Conservation (phyloP, 2,113 vertebrate species). For the Python bivittatus region DNA sequence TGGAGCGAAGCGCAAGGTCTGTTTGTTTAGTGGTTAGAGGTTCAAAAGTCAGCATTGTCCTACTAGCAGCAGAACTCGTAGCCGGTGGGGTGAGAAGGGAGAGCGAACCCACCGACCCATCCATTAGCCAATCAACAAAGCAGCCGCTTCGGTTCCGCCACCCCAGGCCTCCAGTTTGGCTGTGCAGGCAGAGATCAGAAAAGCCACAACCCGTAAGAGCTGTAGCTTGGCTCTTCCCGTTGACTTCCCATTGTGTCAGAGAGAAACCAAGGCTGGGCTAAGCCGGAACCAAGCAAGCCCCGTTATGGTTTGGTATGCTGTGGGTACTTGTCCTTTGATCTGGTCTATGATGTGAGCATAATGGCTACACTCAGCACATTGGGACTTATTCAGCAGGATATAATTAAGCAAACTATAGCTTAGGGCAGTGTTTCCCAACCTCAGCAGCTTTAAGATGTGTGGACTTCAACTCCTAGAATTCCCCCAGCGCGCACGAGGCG, state of each 20-base stretch:
- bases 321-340: neutral
- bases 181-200: neutral
- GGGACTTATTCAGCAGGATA: neutral
- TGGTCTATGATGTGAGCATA: neutral
- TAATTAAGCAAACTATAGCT: neutral
- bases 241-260: neutral
- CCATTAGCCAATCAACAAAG: neutral
- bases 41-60: slow-evolving; percentile 87
- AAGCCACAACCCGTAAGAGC: too few relatives aligned
- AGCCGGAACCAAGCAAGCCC: neutral
- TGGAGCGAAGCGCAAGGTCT: slow-evolving; percentile 77
- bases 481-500: too few relatives aligned
- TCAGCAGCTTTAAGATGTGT: too few relatives aligned
- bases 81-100: too few relatives aligned
- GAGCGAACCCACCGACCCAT: neutral
- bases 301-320: neutral
- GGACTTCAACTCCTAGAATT: too few relatives aligned
- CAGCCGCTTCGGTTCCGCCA: neutral
- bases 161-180: neutral
- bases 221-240: neutral
- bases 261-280: neutral
- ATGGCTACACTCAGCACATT: neutral
- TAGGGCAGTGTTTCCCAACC: too few relatives aligned
- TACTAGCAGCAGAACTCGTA: slow-evolving; percentile 5
- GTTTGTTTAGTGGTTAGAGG: slow-evolving; percentile 83